Evolutionary conservation across 2,113 vertebrate species (phyloP).

Genomic region (Callipepla californica): DNA sequence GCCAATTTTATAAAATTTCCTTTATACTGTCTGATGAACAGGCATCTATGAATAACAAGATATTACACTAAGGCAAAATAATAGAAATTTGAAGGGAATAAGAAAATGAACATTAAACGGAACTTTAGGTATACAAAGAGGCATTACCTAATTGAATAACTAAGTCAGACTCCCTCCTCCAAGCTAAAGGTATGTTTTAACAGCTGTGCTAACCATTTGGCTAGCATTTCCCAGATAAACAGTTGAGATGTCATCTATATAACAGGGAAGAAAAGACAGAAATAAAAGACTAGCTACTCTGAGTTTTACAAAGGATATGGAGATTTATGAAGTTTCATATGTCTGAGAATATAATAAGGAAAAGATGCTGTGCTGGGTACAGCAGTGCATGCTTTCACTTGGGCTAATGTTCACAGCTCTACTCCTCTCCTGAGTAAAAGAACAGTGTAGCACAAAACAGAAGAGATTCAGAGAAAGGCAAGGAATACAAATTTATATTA

Average conservation of each 20-base stretch:
- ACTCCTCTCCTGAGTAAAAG: background rate
- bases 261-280: background rate
- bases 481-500: background rate
- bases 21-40: background rate
- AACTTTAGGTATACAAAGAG: conserved; percentile 40
- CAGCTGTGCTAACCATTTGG: conserved; percentile 46
- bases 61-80: conserved; percentile 12
- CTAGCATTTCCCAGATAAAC: conserved; percentile 7
- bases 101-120: conserved; percentile 16
- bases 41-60: background rate
- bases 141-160: conserved; percentile 16
- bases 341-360: background rate
- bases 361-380: background rate
- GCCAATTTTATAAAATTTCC: conserved; percentile 15
- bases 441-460: background rate
- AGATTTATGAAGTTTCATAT: background rate
- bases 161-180: background rate
- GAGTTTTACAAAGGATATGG: background rate
- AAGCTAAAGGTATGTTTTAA: conserved; percentile 54
- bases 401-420: background rate
- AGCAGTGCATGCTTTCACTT: background rate
- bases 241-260: background rate
- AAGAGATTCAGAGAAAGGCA: background rate
- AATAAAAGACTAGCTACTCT: background rate
- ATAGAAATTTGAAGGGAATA: conserved; percentile 36